Evolutionary conservation across 1,140 invertebrate species (phyloP).

Genomic region (Tachypleus tridentatus): DNA sequence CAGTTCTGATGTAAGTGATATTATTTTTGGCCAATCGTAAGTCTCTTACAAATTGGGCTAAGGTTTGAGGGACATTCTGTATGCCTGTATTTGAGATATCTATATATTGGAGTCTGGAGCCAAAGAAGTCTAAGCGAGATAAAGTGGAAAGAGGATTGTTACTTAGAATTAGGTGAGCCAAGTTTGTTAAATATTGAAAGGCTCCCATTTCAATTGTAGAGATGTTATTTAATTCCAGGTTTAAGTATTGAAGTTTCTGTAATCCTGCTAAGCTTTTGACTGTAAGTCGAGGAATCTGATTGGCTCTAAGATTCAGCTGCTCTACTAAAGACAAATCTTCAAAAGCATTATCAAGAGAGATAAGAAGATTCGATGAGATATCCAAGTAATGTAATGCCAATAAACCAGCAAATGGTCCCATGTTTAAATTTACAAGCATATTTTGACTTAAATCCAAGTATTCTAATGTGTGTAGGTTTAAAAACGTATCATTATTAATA

Average conservation of each 20-base stretch:
- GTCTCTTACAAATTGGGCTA: constrained; percentile 69
- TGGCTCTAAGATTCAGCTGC: constrained; percentile 55
- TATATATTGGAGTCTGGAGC: constrained; percentile 56
- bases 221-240: constrained; percentile 63
- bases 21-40: constrained; percentile 63
- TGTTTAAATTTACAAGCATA: constrained; percentile 42
- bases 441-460: constrained; percentile 57
- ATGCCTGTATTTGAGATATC: constrained; percentile 66
- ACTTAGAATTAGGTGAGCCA: constrained; percentile 56
- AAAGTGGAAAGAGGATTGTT: constrained; percentile 30
- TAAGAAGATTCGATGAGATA: constrained; percentile 35
- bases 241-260: constrained; percentile 54
- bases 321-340: constrained; percentile 43
- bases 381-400: constrained; percentile 33
- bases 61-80: constrained; percentile 59
- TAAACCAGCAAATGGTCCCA: constrained; percentile 40
- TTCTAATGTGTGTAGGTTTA: constrained; percentile 41
- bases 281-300: constrained; percentile 39
- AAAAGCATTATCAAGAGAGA: constrained; percentile 31
- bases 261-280: constrained; percentile 34
- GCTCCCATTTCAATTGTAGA: constrained; percentile 52
- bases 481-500: constrained; percentile 28
- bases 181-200: constrained; percentile 55
- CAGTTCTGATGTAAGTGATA: constrained; percentile 55
- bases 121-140: constrained; percentile 40